A percentile compares a stretch with the other conserved stretches of the same genome.
Evolutionary conservation across 2,888 invertebrate species (phyloP).

Genomic region (Hydrotaea cyrtoneurina): DNA sequence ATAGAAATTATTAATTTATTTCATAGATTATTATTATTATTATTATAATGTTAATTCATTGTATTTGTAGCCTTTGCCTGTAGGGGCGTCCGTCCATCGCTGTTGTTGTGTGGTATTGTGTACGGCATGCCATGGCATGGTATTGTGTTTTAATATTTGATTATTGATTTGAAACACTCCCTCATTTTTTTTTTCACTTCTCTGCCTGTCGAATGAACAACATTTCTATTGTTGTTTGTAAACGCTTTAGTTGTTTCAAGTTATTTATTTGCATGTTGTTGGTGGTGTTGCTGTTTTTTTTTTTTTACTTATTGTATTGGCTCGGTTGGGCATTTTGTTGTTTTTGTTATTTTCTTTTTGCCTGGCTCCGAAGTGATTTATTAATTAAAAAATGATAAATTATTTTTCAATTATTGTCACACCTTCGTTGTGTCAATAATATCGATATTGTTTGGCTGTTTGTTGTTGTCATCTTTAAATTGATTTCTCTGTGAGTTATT

Average conservation of each 20-base stretch:
- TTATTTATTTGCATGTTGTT: constrained; percentile 45
- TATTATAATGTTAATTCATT: constrained; percentile 59
- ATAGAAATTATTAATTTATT: constrained; percentile 50
- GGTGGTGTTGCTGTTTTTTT: background rate
- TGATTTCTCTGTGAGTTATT: constrained; percentile 9
- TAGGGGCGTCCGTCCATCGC: background rate
- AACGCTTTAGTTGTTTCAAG: constrained; percentile 42
- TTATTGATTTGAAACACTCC: constrained; percentile 66
- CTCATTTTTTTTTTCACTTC: background rate
- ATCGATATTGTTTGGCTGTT: constrained; percentile 26
- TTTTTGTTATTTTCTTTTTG: background rate
- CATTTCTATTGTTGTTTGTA: constrained; percentile 37
- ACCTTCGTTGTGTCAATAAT: constrained; percentile 63
- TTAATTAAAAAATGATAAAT: constrained; percentile 67
- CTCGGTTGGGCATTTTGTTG: constrained; percentile 15
- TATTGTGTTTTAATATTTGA: constrained; percentile 50
- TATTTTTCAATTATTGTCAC: constrained; percentile 68
- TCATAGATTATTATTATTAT: background rate
- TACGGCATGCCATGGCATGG: background rate
- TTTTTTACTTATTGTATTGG: background rate
- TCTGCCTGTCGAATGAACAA: background rate
- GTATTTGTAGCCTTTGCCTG: constrained; percentile 20
- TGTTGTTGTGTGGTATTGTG: background rate
- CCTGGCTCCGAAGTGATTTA: constrained; percentile 50
- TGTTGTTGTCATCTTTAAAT: constrained; percentile 47